Conservation (phyloP, 30 jellyfish, hydroid and myxozoan genomes). For the Mastigias papua region DNA sequence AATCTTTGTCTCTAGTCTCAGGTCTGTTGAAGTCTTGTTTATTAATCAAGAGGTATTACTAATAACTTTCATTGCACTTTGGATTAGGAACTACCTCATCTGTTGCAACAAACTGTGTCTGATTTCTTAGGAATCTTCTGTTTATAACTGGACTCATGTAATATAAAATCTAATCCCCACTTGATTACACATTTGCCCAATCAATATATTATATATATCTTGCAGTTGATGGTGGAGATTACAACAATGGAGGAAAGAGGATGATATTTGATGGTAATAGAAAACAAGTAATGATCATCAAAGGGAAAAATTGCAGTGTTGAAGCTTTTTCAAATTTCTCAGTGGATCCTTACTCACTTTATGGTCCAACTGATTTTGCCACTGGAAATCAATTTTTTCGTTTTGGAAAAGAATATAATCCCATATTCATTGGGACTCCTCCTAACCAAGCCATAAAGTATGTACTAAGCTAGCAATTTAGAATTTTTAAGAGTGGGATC, state of each 20-base stretch:
- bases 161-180: too few relatives aligned
- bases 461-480: not conserved
- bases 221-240: constrained; percentile 34
- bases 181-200: too few relatives aligned
- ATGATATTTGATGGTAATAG: constrained; percentile 10
- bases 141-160: too few relatives aligned
- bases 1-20: too few relatives aligned
- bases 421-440: not conserved
- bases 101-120: too few relatives aligned
- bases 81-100: too few relatives aligned
- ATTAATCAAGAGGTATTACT: too few relatives aligned
- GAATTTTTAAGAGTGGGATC: not conserved
- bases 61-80: too few relatives aligned
- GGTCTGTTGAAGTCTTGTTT: too few relatives aligned
- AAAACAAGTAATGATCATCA: constrained; percentile 16
- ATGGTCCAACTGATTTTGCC: constrained; percentile 4
- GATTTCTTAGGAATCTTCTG: too few relatives aligned
- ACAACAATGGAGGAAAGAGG: constrained; percentile 10
- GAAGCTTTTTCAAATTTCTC: not conserved
- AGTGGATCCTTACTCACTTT: not conserved
- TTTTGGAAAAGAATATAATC: not conserved
- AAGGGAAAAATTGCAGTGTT: constrained; percentile 1
- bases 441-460: not conserved
- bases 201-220: not conserved
- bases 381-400: constrained; percentile 35